Conservation (phyloP, 2,797 vertebrate species). For the Pipistrellus pipistrellus region DNA sequence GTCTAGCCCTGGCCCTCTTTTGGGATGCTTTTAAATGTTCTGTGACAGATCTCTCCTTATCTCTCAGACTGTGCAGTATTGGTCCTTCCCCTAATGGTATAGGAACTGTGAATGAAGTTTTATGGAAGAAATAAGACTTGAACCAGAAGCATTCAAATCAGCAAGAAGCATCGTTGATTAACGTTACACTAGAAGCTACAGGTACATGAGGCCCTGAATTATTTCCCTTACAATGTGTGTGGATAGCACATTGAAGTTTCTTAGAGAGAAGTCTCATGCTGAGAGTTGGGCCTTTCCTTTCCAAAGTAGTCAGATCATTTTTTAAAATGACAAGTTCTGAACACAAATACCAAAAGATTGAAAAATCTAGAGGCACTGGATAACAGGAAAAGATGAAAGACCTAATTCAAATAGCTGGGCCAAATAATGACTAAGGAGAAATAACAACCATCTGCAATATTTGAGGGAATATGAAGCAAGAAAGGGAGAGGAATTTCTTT, state of each 20-base stretch:
- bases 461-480: constrained; percentile 63
- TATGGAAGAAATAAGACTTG: neutral
- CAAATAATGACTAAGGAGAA: constrained; percentile 78
- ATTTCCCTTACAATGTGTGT: neutral
- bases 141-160: neutral
- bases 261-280: neutral
- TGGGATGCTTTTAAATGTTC: neutral
- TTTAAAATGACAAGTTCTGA: constrained; percentile 55
- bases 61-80: neutral
- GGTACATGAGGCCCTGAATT: neutral
- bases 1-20: neutral
- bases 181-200: neutral
- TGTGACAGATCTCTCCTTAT: neutral
- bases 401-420: constrained; percentile 1
- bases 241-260: neutral
- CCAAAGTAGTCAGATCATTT: neutral
- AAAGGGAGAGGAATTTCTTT: constrained; percentile 49
- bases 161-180: neutral
- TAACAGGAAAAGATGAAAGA: constrained; percentile 70
- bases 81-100: neutral
- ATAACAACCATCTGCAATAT: constrained; percentile 72
- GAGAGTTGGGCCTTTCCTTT: constrained; percentile 22
- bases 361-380: constrained; percentile 27
- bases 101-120: neutral
- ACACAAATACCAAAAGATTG: constrained; percentile 44